A percentile compares a stretch with the other conserved stretches of the same genome.
Evolutionary conservation across 2,888 invertebrate species (phyloP).

Genomic region (Uloborus plumipes): DNA sequence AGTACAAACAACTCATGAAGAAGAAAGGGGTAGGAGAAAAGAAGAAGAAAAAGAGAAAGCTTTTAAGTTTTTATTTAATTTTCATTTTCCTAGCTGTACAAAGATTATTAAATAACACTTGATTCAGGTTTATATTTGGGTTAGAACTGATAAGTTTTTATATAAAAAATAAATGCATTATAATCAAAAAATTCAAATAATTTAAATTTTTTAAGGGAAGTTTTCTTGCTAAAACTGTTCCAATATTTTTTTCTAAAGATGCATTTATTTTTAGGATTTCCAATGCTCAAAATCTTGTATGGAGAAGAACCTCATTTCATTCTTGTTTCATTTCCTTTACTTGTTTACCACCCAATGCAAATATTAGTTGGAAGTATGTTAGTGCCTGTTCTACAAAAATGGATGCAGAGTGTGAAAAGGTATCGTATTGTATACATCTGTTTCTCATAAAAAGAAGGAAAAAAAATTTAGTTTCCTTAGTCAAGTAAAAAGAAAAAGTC

Average conservation of each 20-base stretch:
- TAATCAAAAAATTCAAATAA: background rate
- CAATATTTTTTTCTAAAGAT: background rate
- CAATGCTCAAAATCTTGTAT: constrained; percentile 70
- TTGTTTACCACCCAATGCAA: constrained; percentile 71
- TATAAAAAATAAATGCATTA: background rate
- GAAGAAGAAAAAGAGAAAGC: too few relatives aligned
- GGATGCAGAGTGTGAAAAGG: constrained; percentile 27
- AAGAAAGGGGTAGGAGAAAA: too few relatives aligned
- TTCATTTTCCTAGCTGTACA: too few relatives aligned
- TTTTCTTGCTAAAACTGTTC: background rate
- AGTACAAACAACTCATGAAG: too few relatives aligned
- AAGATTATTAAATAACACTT: too few relatives aligned
- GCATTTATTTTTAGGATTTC: constrained; percentile 68
- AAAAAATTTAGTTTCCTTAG: too few relatives aligned
- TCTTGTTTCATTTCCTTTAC: constrained; percentile 69
- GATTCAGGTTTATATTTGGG: too few relatives aligned
- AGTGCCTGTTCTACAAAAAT: constrained; percentile 38
- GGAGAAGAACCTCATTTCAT: constrained; percentile 68
- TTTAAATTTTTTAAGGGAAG: background rate
- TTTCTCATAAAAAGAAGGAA: too few relatives aligned
- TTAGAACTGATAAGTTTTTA: too few relatives aligned
- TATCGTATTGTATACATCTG: background rate
- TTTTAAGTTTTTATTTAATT: too few relatives aligned
- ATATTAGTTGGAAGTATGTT: constrained; percentile 69
- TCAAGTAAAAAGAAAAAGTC: too few relatives aligned